Conservation (phyloP, 2,888 invertebrate species). For the Stenurella melanura region DNA sequence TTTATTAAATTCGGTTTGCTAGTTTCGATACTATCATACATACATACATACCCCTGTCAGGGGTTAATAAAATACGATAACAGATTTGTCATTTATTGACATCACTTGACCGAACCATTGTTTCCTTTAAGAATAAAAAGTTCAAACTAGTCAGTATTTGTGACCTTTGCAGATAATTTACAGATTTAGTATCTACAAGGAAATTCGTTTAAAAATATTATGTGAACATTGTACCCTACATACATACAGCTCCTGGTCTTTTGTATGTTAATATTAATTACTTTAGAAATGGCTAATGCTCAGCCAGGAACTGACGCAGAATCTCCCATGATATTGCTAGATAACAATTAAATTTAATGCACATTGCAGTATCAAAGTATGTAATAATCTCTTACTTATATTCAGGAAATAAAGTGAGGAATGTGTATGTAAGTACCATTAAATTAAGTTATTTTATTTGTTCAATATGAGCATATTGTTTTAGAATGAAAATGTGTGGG, state of each 20-base stretch:
- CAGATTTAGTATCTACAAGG: background rate
- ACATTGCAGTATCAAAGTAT: background rate
- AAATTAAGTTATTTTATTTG: slow-evolving; percentile 2
- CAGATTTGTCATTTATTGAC: too few relatives aligned
- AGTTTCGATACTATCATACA: too few relatives aligned
- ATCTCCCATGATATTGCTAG: background rate
- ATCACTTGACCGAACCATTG: too few relatives aligned
- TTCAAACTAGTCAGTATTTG: too few relatives aligned
- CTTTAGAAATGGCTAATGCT: background rate
- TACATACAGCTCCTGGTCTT: background rate
- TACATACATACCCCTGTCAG: too few relatives aligned
- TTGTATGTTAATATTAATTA: background rate
- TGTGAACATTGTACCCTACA: background rate
- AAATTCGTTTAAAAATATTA: background rate
- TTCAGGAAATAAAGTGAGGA: background rate
- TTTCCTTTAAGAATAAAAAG: too few relatives aligned
- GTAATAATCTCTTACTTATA: background rate
- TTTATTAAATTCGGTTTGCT: too few relatives aligned
- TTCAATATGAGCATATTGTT: slow-evolving; percentile 2
- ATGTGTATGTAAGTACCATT: background rate
- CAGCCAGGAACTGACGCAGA: background rate
- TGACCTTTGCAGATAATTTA: too few relatives aligned
- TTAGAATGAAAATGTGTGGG: background rate
- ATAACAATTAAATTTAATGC: slow-evolving; percentile 2
- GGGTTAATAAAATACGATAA: too few relatives aligned